Conservation (phyloP, 2,113 vertebrate species). For the Canis aureus region DNA sequence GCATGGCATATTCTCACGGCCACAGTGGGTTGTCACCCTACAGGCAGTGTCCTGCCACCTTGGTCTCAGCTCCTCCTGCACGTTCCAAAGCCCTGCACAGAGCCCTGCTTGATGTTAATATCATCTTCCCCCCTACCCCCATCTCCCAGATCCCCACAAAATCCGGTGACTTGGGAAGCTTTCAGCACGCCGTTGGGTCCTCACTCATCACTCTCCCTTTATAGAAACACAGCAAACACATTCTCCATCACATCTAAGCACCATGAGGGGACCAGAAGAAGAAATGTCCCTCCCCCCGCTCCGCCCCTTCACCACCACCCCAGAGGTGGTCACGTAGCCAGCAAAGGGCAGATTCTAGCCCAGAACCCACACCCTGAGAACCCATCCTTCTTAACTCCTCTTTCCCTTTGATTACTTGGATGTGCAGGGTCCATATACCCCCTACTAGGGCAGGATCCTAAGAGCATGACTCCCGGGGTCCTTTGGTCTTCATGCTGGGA, state of each 20-base stretch:
- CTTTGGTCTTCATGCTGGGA: background rate
- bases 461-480: background rate
- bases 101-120: background rate
- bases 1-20: rapidly evolving
- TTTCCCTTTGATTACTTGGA: background rate
- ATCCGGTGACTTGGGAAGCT: background rate
- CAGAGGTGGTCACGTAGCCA: background rate
- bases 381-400: background rate
- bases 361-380: background rate
- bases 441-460: background rate
- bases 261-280: rapidly evolving
- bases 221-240: background rate
- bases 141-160: background rate
- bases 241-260: too few relatives aligned
- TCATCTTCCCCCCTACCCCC: background rate
- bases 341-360: background rate
- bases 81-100: background rate
- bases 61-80: background rate
- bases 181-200: rapidly evolving
- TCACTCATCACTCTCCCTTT: background rate
- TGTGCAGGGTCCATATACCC: background rate
- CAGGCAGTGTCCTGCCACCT: background rate
- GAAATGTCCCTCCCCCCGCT: background rate
- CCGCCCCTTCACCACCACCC: too few relatives aligned
- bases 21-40: background rate